Evolutionary conservation across 2,113 vertebrate species (phyloP).

Genomic region (Platichthys flesus): DNA sequence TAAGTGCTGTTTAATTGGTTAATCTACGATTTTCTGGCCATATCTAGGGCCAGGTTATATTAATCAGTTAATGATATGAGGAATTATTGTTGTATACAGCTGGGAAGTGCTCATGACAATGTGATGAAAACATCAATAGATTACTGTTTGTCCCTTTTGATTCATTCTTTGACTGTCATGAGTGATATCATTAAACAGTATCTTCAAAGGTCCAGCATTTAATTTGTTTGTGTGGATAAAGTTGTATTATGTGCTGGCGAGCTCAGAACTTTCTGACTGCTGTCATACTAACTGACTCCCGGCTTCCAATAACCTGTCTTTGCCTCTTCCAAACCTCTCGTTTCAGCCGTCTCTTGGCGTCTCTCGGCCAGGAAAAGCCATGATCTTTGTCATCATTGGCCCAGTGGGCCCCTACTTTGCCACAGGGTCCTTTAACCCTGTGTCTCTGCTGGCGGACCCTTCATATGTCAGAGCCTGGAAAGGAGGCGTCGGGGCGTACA

Average conservation of each 20-base stretch:
- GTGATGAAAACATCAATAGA: too few species aligned
- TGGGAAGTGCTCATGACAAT: too few species aligned
- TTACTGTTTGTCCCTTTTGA: too few species aligned
- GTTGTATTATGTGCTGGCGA: too few species aligned
- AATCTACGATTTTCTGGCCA: neutral
- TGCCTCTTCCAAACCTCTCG: neutral
- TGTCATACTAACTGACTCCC: neutral
- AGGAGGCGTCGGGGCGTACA: constrained; percentile 89
- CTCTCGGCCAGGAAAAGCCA: constrained; percentile 69
- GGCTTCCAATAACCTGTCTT: neutral
- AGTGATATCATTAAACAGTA: too few species aligned
- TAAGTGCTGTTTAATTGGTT: neutral
- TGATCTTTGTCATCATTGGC: constrained; percentile 88
- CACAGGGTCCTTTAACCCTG: constrained; percentile 84
- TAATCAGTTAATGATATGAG: too few species aligned
- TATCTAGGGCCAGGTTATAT: neutral
- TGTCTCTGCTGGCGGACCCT: constrained; percentile 89
- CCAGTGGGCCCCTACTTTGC: constrained; percentile 90
- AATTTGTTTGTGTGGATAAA: too few species aligned
- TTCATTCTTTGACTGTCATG: too few species aligned
- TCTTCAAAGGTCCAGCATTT: too few species aligned
- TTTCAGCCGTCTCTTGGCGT: constrained; percentile 88
- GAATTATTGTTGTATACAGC: too few species aligned
- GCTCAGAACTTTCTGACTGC: neutral
- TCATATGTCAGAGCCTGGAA: constrained; percentile 85